These are phyloP conservation scores for Bos taurus DNA, from an alignment of 2,113 vertebrate species.

Conservation along the genomic window ARS-UCD2.0 NC_037328.1:35117001-35117500, in stretches of 20 bases:
- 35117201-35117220: neutral
- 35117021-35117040: constrained; percentile 18
- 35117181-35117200: neutral
- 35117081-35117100: constrained; percentile 9
- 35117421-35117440: neutral
- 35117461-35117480: neutral
- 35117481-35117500: neutral
- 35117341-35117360: neutral
- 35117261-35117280: neutral
- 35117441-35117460: neutral
- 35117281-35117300: neutral
- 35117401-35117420: neutral
- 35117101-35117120: neutral
- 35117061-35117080: constrained; percentile 44
- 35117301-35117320: neutral
- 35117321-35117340: neutral
- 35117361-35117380: neutral
- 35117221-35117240: neutral
- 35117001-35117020: constrained; percentile 43
- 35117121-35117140: neutral
- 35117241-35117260: neutral
- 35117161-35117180: neutral
- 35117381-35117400: neutral
- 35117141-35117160: neutral
- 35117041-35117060: constrained; percentile 20